A percentile compares a stretch with the other conserved stretches of the same genome.
phyloP scores from a whole-genome alignment of 2,888 invertebrate genomes.

The Hypercompe scribonia region DNA sequence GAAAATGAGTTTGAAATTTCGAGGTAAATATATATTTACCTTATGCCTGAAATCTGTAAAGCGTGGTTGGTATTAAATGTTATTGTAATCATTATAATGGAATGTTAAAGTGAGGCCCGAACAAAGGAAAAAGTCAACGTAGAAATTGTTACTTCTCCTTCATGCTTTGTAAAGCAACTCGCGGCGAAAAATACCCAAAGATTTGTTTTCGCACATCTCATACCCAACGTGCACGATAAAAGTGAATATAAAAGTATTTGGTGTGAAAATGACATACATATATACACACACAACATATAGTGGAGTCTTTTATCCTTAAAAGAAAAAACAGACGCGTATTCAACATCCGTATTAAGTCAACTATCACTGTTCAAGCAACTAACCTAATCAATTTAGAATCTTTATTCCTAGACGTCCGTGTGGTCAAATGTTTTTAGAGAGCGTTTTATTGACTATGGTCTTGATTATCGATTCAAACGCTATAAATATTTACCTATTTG shows the following conservation, averaged over 20 bases:
- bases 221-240: not conserved
- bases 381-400: no score
- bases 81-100: conserved; percentile 12
- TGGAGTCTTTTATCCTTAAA: no score
- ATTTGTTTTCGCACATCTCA: not conserved
- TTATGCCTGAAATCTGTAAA: conserved; percentile 9
- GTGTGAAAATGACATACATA: not conserved
- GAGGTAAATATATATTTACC: conserved; percentile 22
- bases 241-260: not conserved
- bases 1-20: conserved; percentile 23
- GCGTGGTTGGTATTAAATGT: conserved; percentile 6
- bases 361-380: no score
- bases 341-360: no score
- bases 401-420: no score
- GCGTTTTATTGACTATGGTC: no score
- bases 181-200: not conserved
- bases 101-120: conserved; percentile 2
- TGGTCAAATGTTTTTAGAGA: no score
- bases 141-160: not conserved
- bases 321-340: no score
- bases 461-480: no score
- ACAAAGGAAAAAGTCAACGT: not conserved
- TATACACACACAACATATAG: not conserved
- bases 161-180: not conserved
- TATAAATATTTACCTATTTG: no score